phyloP scores from a whole-genome alignment of 2,113 vertebrate genomes.

The Mesoclemmys tuberculata region DNA sequence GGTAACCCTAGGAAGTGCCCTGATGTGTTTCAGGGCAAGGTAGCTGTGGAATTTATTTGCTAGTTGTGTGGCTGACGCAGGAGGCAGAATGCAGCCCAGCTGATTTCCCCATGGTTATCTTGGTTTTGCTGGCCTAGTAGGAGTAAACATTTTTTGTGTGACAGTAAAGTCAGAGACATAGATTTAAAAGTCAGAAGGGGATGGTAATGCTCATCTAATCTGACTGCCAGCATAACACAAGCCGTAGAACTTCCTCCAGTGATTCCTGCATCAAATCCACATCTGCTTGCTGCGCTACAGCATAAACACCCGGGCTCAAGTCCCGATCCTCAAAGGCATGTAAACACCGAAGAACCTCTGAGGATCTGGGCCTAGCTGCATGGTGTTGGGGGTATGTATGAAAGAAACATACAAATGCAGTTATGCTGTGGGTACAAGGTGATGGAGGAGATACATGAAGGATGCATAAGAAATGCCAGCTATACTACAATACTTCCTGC shows the following conservation, averaged over 20 bases:
- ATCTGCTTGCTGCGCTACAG: not conserved
- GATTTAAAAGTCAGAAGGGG: not conserved
- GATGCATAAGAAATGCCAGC: not conserved
- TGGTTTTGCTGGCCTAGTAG: not conserved
- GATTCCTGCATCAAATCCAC: not conserved
- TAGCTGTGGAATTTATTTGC: not conserved
- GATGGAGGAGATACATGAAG: not conserved
- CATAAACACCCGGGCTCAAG: not conserved
- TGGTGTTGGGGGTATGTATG: not conserved
- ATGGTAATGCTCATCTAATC: not conserved
- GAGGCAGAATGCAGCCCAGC: rapidly evolving
- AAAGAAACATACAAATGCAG: rapidly evolving
- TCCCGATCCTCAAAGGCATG: not conserved
- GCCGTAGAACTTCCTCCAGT: not conserved
- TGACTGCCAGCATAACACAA: not conserved
- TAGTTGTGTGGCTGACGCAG: not conserved
- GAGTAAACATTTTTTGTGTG: not conserved
- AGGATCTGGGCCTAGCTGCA: not conserved
- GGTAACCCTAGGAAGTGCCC: not conserved
- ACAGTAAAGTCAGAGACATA: not conserved
- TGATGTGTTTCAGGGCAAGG: not conserved
- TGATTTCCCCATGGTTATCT: not conserved
- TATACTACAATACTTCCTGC: conserved; percentile 46
- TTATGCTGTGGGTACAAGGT: rapidly evolving
- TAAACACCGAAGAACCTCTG: not conserved